A percentile compares a stretch with the other conserved stretches of the same genome.
These are phyloP conservation scores for Microcebus tavaratra DNA, from an alignment of 2,113 vertebrate genomes.

Conservation along the genomic window DNA sequence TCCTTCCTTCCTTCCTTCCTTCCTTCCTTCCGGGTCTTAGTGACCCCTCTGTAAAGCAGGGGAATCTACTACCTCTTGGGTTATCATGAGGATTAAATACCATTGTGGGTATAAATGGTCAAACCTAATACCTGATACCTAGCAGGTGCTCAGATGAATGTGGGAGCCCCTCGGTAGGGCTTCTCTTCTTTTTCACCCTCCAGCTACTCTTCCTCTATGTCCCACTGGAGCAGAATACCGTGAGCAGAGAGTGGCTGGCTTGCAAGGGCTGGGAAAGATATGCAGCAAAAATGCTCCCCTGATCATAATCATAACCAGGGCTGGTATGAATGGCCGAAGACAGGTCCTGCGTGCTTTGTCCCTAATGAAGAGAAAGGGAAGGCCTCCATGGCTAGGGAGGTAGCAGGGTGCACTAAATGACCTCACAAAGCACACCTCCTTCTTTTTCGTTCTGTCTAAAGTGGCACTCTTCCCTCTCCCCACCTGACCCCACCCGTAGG, in stretches of 20 bases:
- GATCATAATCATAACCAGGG: too few relatives aligned
- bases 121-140: too few relatives aligned
- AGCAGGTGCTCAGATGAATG: background rate
- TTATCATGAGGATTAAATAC: background rate
- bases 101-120: background rate
- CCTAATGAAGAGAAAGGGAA: background rate
- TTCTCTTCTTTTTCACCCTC: rapidly evolving
- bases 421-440: background rate
- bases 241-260: background rate
- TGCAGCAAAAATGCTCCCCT: rapidly evolving
- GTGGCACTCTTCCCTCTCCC: background rate
- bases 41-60: background rate
- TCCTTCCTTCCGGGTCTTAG: background rate
- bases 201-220: background rate
- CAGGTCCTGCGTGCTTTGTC: background rate
- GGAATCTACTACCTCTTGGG: background rate
- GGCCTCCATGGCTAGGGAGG: background rate
- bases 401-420: background rate
- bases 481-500: rapidly evolving
- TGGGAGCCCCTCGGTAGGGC: rapidly evolving
- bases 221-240: rapidly evolving
- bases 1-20: background rate
- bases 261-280: background rate
- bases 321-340: too few relatives aligned
- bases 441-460: background rate